Evolutionary conservation across 23 tunicate species (phyloP).

Genomic region (Styela clava): DNA sequence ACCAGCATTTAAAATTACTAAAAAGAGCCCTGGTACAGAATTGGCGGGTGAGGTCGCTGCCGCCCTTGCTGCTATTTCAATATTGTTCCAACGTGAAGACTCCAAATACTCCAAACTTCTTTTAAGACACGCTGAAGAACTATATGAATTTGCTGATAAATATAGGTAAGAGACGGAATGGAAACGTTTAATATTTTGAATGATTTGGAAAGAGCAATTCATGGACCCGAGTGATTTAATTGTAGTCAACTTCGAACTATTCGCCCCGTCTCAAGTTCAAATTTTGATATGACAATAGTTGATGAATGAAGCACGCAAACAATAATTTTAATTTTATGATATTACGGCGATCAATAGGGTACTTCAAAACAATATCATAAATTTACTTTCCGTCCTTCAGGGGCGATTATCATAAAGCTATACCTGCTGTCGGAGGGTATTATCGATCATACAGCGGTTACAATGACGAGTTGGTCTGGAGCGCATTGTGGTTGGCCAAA

Average conservation of each 20-base stretch:
- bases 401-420: slow-evolving; percentile 54
- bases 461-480: slow-evolving; percentile 97
- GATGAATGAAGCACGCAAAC: too few species aligned
- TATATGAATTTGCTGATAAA: slow-evolving; percentile 93
- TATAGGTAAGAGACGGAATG: slow-evolving; percentile 45
- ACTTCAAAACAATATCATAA: too few species aligned
- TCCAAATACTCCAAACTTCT: slow-evolving; percentile 66
- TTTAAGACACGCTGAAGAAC: slow-evolving; percentile 78
- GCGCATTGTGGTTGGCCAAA: slow-evolving; percentile 86
- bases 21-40: slow-evolving; percentile 84
- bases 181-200: neutral
- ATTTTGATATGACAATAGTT: too few species aligned
- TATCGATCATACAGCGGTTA: slow-evolving; percentile 88
- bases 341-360: too few species aligned
- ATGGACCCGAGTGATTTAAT: too few species aligned
- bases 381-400: too few species aligned
- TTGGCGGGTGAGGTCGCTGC: slow-evolving; percentile 97
- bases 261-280: too few species aligned
- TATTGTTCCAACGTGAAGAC: slow-evolving; percentile 53
- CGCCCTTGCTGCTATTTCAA: slow-evolving; percentile 89
- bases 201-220: too few species aligned
- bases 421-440: slow-evolving; percentile 52
- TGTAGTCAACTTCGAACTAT: too few species aligned
- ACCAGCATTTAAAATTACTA: slow-evolving; percentile 73
- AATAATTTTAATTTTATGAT: too few species aligned